phyloP scores from a whole-genome alignment of 2,797 vertebrate genomes.

The Phrynocephalus guinanensis region DNA sequence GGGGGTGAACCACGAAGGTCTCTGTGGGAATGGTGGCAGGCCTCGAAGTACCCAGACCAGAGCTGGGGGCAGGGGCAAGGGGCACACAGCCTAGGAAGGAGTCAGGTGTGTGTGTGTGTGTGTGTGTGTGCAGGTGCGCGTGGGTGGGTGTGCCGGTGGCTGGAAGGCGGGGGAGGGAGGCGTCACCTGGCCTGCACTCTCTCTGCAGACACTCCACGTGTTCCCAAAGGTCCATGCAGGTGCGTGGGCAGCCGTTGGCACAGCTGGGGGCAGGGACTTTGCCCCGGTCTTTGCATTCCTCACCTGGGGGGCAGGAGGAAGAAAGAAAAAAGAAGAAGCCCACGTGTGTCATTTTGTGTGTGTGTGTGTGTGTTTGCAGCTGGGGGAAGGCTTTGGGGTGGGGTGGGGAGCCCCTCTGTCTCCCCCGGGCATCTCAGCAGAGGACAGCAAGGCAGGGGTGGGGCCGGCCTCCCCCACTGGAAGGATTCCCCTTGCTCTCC shows the following conservation, averaged over 20 bases:
- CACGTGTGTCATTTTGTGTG: too few relatives aligned
- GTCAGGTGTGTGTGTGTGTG: too few relatives aligned
- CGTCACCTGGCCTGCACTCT: conserved; percentile 85
- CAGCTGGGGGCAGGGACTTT: conserved; percentile 77
- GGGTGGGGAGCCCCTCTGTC: too few relatives aligned
- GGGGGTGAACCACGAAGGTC: too few relatives aligned
- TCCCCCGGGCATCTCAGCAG: neutral
- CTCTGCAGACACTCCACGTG: conserved; percentile 90
- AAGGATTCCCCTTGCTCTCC: too few relatives aligned
- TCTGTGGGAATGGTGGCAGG: neutral
- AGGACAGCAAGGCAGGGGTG: neutral
- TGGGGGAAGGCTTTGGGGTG: too few relatives aligned
- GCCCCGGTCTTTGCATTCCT: conserved; percentile 83
- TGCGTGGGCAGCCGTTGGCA: conserved; percentile 89
- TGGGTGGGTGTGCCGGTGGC: neutral
- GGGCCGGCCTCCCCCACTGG: too few relatives aligned
- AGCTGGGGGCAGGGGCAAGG: neutral
- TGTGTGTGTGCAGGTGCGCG: neutral
- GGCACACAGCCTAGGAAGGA: too few relatives aligned
- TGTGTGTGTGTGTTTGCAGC: too few relatives aligned
- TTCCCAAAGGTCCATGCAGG: conserved; percentile 88
- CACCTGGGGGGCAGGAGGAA: conserved; percentile 72
- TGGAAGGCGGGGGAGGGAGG: conserved; percentile 63
- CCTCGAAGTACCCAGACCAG: neutral
- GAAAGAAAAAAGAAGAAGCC: neutral